Conservation (phyloP, 1,140 invertebrate species). For the Nephotettix cincticeps region DNA sequence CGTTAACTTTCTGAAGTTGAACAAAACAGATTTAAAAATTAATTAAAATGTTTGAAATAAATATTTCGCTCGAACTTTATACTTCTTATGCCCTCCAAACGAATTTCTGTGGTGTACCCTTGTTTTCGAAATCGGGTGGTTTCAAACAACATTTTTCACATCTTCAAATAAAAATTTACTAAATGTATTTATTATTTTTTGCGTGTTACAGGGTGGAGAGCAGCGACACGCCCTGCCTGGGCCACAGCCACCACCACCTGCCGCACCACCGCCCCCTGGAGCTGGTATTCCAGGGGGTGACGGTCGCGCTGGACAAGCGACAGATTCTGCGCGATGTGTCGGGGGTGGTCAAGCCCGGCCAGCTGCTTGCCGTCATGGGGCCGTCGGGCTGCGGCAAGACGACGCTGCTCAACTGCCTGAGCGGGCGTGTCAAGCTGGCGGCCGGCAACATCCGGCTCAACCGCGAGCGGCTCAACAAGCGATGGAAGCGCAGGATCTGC, state of each 20-base stretch:
- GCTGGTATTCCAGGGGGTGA: constrained; percentile 66
- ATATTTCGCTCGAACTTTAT: too few relatives aligned
- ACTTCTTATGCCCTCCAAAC: too few relatives aligned
- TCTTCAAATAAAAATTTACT: too few relatives aligned
- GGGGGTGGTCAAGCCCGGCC: constrained; percentile 73
- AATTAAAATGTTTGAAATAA: too few relatives aligned
- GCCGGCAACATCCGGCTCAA: constrained; percentile 73
- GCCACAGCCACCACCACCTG: constrained; percentile 31
- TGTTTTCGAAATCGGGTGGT: too few relatives aligned
- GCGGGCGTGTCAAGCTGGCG: constrained; percentile 65
- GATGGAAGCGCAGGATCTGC: constrained; percentile 73
- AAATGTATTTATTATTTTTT: too few relatives aligned
- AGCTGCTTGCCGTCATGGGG: constrained; percentile 81
- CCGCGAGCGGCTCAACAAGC: constrained; percentile 70
- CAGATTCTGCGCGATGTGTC: constrained; percentile 70
- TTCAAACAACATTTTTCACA: too few relatives aligned
- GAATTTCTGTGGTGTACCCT: too few relatives aligned
- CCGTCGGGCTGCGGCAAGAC: constrained; percentile 82
- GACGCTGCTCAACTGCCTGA: constrained; percentile 74
- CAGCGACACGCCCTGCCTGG: constrained; percentile 34
- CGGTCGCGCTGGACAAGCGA: constrained; percentile 55
- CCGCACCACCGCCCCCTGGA: constrained; percentile 60
- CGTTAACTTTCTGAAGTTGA: too few relatives aligned
- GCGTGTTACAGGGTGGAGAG: constrained; percentile 47
- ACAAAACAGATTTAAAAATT: too few relatives aligned